Conservation (phyloP, 2,888 invertebrate genomes). For the Drosophila macrospina region DNA sequence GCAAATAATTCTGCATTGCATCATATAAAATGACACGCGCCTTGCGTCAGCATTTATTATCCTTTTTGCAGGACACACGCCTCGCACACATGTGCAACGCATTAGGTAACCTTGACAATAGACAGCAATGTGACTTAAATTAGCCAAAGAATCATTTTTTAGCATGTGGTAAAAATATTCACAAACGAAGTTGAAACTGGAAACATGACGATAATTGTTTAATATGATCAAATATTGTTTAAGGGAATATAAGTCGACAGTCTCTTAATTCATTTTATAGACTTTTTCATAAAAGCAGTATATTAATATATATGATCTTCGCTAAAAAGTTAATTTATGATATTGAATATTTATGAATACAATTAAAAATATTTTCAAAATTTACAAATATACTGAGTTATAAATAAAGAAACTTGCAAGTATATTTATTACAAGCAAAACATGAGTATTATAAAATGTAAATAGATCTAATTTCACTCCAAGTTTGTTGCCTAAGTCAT, state of each 20-base stretch:
- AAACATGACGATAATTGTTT: too few relatives aligned
- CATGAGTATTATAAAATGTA: too few relatives aligned
- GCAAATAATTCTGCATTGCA: slow-evolving; percentile 20
- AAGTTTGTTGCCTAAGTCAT: slow-evolving; percentile 37
- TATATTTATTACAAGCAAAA: not conserved
- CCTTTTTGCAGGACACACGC: slow-evolving; percentile 39
- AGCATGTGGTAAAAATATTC: not conserved
- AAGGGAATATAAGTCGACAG: too few relatives aligned
- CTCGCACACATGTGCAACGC: slow-evolving; percentile 29
- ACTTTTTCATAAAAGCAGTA: too few relatives aligned
- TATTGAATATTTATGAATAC: too few relatives aligned
- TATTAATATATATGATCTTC: too few relatives aligned
- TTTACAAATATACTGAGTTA: too few relatives aligned
- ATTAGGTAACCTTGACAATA: slow-evolving; percentile 28
- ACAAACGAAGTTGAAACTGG: not conserved
- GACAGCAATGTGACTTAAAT: not conserved
- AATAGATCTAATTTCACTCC: not conserved
- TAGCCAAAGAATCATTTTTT: not conserved
- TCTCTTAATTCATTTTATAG: too few relatives aligned
- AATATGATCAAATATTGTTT: too few relatives aligned
- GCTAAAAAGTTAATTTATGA: too few relatives aligned
- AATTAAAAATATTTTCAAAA: too few relatives aligned
- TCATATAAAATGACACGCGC: slow-evolving; percentile 50
- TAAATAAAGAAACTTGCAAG: not conserved
- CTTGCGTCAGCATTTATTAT: slow-evolving; percentile 8